Base-by-base conservation (phyloP, 2,113 vertebrate genomes). In the Speoplatyrhinus poulsoni region DNA sequence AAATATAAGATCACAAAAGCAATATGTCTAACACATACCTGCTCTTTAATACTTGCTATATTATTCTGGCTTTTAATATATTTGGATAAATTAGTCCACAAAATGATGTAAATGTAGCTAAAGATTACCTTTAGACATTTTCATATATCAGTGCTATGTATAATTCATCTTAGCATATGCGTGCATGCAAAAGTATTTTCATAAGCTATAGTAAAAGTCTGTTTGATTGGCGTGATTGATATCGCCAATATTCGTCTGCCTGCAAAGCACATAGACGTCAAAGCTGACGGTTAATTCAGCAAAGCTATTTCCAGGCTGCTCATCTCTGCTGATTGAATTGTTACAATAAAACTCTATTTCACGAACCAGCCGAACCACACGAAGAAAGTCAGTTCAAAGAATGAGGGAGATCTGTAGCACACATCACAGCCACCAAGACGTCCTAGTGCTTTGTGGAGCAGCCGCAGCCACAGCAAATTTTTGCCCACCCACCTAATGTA, bases 281-380 rank as follows among this genome's bases (percentile, higher is more conserved):
- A 76, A 76, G 78, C 60, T 63, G 53, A 60, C 8, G 64, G 59
- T 65, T 69, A 55, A 67, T 79, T 64, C 54, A 53, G 52, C 48
- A 65, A 59, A 81, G 55, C 66, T 26, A 12, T 41, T 53, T 71
- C 11, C 53, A 0, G 67, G 11, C 65, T 41, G 79, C 76, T 76
- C 71, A 60, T 84, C 74, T 61, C 70, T 19, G 33, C 67, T 78
- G 80, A 88, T 76, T 83, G 81, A 85, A 77, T 47, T 66, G 69
- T 46, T 11, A 63, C 73, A 74, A 84, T 88, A 85, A 88, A 82
- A 82, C 70, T 48, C 81, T 81, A 85, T 85, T 89, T 72, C 82
- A 83, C 87, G 84, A 86, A 54, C 60, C 67, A 76, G 74, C 69
- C 71, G 77, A 58, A 66, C 75, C 73, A 71, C 49, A 71, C 26